These are phyloP conservation scores for Dynastes hyllus DNA, from an alignment of 2,888 invertebrate genomes.

Conservation along the genomic window DNA sequence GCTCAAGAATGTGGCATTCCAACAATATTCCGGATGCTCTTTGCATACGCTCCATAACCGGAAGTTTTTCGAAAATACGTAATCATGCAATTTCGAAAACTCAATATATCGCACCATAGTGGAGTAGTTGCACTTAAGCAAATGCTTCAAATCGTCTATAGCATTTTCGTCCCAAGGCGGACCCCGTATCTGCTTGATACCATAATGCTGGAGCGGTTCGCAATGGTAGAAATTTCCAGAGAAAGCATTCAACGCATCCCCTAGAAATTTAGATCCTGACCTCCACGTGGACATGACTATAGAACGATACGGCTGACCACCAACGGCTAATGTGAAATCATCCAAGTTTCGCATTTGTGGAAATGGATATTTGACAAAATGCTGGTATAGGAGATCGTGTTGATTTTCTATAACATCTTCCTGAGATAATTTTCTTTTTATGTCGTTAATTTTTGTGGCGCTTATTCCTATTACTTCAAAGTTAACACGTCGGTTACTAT, in stretches of 20 bases:
- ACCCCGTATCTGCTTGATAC: conserved; percentile 86
- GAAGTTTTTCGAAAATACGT: conserved; percentile 89
- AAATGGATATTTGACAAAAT: conserved; percentile 78
- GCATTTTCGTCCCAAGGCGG: conserved; percentile 81
- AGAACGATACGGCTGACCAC: conserved; percentile 83
- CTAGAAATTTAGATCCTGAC: conserved; percentile 92
- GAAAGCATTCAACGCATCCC: conserved; percentile 87
- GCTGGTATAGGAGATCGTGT: conserved; percentile 73
- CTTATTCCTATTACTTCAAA: no score
- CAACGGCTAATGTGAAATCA: conserved; percentile 80
- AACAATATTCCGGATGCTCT: conserved; percentile 78
- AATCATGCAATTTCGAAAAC: conserved; percentile 84
- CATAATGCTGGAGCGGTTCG: conserved; percentile 89
- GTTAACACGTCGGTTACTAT: no score
- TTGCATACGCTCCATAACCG: conserved; percentile 88
- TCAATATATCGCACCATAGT: conserved; percentile 84
- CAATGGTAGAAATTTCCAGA: conserved; percentile 94
- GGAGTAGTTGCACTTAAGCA: conserved; percentile 85
- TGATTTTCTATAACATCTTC: conserved; percentile 76
- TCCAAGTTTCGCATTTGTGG: conserved; percentile 76
- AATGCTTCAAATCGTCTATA: conserved; percentile 79
- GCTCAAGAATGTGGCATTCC: conserved; percentile 81
- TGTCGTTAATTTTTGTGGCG: conserved; percentile 52
- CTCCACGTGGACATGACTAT: conserved; percentile 92
- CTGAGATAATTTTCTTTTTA: conserved; percentile 68